phyloP scores from a whole-genome alignment of 1,140 invertebrate species.

The Doryteuthis pealeii region DNA sequence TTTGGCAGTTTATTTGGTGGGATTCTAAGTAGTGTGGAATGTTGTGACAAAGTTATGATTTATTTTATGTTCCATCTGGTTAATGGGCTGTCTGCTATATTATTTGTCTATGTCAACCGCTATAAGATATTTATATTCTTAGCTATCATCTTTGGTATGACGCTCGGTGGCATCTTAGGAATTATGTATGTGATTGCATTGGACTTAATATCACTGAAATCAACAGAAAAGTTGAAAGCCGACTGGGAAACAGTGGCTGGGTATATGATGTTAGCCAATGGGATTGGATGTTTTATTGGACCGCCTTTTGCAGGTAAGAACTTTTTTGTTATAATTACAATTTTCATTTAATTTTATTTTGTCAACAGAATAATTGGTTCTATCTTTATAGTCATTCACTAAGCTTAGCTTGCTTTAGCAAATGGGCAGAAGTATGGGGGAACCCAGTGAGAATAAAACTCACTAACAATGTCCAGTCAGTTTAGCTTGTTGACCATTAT shows the following conservation, averaged over 20 bases:
- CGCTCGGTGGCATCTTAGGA: slow-evolving; percentile 47
- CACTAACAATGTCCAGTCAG: too few species aligned
- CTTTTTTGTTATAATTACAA: too few species aligned
- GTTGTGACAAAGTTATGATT: slow-evolving; percentile 31
- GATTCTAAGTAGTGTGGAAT: slow-evolving; percentile 37
- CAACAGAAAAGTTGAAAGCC: slow-evolving; percentile 12
- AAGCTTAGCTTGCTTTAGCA: too few species aligned
- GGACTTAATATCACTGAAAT: slow-evolving; percentile 39
- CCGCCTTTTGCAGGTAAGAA: slow-evolving; percentile 49
- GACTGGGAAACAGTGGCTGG: slow-evolving; percentile 44
- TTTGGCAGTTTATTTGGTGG: slow-evolving; percentile 43
- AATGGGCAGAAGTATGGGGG: too few species aligned
- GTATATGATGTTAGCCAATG: slow-evolving; percentile 51
- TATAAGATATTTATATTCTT: slow-evolving; percentile 24
- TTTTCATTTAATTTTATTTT: background rate
- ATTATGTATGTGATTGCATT: slow-evolving; percentile 43
- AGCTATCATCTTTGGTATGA: slow-evolving; percentile 31
- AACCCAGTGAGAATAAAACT: too few species aligned
- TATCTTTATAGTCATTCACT: too few species aligned
- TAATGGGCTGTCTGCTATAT: slow-evolving; percentile 29
- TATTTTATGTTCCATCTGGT: slow-evolving; percentile 39
- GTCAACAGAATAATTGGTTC: too few species aligned
- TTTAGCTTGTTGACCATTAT: too few species aligned
- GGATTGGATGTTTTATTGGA: slow-evolving; percentile 45
- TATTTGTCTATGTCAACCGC: slow-evolving; percentile 24